Conservation (phyloP, 2,888 invertebrate genomes). For the Cheilosia grossa region DNA sequence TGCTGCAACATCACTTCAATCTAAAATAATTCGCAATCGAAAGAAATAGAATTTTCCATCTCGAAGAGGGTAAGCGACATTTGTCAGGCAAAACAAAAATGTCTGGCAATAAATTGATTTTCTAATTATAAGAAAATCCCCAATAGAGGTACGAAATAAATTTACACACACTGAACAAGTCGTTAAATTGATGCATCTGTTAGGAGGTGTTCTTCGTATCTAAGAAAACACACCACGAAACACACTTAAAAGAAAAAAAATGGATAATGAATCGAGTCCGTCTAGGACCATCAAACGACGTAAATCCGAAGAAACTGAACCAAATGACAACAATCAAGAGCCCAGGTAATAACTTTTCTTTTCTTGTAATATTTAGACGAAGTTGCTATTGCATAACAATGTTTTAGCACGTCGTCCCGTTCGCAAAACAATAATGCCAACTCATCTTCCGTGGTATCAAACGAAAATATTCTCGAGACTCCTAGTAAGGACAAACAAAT, state of each 20-base stretch:
- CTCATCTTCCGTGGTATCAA: constrained; percentile 35
- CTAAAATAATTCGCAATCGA: constrained; percentile 14
- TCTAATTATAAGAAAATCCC: constrained; percentile 41
- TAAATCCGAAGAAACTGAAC: constrained; percentile 60
- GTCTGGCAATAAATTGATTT: constrained; percentile 68
- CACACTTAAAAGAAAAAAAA: background rate
- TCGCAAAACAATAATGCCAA: constrained; percentile 65
- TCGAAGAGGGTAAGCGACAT: constrained; percentile 32
- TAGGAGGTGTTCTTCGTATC: background rate
- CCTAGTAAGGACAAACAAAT: constrained; percentile 5
- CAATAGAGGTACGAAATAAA: background rate
- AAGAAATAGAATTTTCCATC: constrained; percentile 4
- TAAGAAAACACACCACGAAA: background rate
- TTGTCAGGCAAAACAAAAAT: constrained; percentile 50
- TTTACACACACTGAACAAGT: background rate
- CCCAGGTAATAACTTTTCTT: constrained; percentile 33
- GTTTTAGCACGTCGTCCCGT: constrained; percentile 56
- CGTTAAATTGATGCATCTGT: background rate
- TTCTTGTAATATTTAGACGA: background rate
- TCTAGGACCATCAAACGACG: constrained; percentile 42
- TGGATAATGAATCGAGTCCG: constrained; percentile 56
- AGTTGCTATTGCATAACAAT: constrained; percentile 52
- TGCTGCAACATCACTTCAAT: background rate
- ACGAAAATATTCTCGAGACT: background rate
- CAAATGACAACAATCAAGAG: constrained; percentile 31